Conservation (phyloP, 2,797 vertebrate genomes). For the Acanthurus lineatus region DNA sequence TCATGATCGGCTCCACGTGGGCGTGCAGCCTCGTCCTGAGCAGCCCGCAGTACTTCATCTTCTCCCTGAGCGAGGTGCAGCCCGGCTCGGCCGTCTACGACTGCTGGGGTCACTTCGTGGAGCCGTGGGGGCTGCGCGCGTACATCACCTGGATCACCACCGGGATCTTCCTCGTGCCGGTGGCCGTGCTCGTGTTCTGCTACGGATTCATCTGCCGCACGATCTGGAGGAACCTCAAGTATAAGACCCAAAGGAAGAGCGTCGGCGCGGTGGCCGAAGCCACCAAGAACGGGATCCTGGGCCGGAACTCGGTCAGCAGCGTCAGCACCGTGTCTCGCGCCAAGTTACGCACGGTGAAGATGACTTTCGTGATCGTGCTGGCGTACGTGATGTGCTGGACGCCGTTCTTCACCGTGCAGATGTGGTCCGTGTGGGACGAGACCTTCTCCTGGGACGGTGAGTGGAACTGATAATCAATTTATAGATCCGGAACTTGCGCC, state of each 20-base stretch:
- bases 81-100: constrained; percentile 90
- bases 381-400: constrained; percentile 94
- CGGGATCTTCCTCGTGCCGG: constrained; percentile 90
- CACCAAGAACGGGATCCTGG: constrained; percentile 76
- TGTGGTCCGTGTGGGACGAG: constrained; percentile 96
- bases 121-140: constrained; percentile 89
- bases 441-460: constrained; percentile 85
- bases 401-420: constrained; percentile 94
- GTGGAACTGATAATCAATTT: constrained; percentile 2
- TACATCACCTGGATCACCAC: constrained; percentile 94
- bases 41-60: constrained; percentile 92
- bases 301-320: constrained; percentile 88
- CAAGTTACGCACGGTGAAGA: constrained; percentile 95
- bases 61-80: constrained; percentile 90
- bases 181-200: constrained; percentile 86
- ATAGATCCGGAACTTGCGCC: too few species aligned
- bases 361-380: constrained; percentile 95
- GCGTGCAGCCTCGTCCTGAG: constrained; percentile 89
- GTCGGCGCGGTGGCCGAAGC: neutral
- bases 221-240: constrained; percentile 92
- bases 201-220: constrained; percentile 92
- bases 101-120: constrained; percentile 92
- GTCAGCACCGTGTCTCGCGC: constrained; percentile 91
- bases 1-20: constrained; percentile 90
- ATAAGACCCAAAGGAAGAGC: constrained; percentile 80